Percentiles rank a stretch among this genome's conserved stretches.
Evolutionary conservation across 2,113 vertebrate genomes (phyloP).

Genomic region (Antechinus stuartii): DNA sequence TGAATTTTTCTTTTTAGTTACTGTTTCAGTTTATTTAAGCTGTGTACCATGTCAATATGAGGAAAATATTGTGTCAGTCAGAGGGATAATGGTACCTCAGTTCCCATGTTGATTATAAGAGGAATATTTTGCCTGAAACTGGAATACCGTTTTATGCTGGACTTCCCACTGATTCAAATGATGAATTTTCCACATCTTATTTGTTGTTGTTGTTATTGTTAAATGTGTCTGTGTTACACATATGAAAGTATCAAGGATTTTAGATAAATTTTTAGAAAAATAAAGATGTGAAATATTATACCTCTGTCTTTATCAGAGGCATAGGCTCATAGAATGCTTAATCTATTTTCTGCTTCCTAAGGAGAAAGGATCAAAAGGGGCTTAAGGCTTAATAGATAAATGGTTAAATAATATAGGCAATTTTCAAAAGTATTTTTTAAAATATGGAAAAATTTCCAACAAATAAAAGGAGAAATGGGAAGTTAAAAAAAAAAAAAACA

Average conservation of each 20-base stretch:
- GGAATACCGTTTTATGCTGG: not conserved
- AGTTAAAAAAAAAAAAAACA: not conserved
- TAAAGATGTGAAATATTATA: not conserved
- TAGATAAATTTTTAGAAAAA: not conserved
- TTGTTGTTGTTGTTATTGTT: not conserved
- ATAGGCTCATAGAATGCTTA: not conserved
- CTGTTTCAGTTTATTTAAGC: not conserved
- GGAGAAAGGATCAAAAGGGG: not conserved
- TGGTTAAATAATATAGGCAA: not conserved
- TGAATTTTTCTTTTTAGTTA: not conserved
- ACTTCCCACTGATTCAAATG: not conserved
- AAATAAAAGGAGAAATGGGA: not conserved
- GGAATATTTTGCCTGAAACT: not conserved
- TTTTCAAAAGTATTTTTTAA: not conserved
- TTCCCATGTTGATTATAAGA: not conserved
- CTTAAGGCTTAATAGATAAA: not conserved
- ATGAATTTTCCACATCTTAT: not conserved
- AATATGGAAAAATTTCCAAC: not conserved
- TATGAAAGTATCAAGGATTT: not conserved
- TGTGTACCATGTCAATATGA: not conserved
- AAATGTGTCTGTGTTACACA: not conserved
- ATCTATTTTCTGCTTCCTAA: not conserved
- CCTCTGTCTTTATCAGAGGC: not conserved
- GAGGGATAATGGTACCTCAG: not conserved
- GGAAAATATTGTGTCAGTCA: not conserved